These are phyloP conservation scores for Lepus americanus DNA, from an alignment of 2,113 vertebrate genomes.

Conservation along the genomic window DNA sequence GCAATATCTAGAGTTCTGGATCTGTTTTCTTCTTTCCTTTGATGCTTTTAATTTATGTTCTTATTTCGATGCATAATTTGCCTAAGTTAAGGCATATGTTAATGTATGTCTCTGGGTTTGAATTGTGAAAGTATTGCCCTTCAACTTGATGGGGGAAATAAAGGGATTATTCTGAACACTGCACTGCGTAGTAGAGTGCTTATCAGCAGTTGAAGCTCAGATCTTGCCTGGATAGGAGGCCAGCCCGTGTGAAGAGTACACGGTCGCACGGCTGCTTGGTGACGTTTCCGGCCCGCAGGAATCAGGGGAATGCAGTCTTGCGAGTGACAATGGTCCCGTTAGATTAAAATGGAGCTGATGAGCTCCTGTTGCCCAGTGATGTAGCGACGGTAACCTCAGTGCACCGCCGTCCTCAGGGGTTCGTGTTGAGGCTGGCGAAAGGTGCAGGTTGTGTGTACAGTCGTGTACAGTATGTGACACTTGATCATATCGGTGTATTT, in stretches of 20 bases:
- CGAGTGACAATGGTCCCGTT: no score
- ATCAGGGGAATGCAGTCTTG: no score
- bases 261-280: no score
- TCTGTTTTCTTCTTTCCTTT: neutral
- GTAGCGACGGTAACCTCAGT: no score
- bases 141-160: neutral
- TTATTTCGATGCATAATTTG: slow-evolving; percentile 10
- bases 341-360: no score
- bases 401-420: no score
- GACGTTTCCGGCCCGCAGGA: no score
- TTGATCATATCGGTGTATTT: no score
- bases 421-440: no score
- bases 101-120: neutral
- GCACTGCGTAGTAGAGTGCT: neutral
- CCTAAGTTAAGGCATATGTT: neutral
- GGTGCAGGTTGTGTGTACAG: no score
- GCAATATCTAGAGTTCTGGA: neutral
- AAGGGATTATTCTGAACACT: neutral
- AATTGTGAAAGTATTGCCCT: neutral
- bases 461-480: no score
- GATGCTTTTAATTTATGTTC: neutral
- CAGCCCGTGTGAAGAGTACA: neutral
- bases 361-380: no score
- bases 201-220: neutral
- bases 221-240: slow-evolving; percentile 1